These are phyloP conservation scores for Epiblema foenella DNA, from an alignment of 2,888 invertebrate genomes.

Conservation along the genomic window DNA sequence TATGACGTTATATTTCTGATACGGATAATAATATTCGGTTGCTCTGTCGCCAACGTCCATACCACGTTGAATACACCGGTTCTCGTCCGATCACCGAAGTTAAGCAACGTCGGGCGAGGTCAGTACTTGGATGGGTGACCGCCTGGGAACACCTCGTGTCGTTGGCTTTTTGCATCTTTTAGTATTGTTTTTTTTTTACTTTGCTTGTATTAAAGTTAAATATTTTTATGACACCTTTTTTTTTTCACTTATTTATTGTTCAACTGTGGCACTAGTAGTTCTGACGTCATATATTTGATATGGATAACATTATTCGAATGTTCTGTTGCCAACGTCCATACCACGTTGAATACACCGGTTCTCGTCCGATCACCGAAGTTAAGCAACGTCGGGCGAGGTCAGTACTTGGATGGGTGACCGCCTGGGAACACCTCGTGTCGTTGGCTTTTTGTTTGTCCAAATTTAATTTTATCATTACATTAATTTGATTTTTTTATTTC, in stretches of 20 bases:
- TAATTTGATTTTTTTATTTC: constrained; percentile 33
- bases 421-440: constrained; percentile 63
- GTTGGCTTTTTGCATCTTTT: constrained; percentile 47
- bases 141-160: constrained; percentile 53
- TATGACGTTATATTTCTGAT: too few species aligned
- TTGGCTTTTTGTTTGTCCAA: constrained; percentile 60
- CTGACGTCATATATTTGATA: too few species aligned
- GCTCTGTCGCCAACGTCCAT: constrained; percentile 56
- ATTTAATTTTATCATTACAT: background rate
- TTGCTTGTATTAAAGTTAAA: too few species aligned
- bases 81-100: constrained; percentile 56
- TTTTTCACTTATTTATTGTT: too few species aligned
- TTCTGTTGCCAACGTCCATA: constrained; percentile 65
- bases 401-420: constrained; percentile 73
- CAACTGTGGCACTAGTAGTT: too few species aligned
- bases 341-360: constrained; percentile 76
- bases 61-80: constrained; percentile 50
- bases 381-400: constrained; percentile 76
- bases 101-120: constrained; percentile 54
- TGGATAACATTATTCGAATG: background rate
- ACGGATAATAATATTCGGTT: background rate
- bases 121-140: constrained; percentile 54
- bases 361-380: constrained; percentile 80
- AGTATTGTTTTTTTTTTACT: background rate
- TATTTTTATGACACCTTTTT: background rate